Evolutionary conservation across 2,113 vertebrate genomes (phyloP).

Genomic region (Oreochromis aureus): DNA sequence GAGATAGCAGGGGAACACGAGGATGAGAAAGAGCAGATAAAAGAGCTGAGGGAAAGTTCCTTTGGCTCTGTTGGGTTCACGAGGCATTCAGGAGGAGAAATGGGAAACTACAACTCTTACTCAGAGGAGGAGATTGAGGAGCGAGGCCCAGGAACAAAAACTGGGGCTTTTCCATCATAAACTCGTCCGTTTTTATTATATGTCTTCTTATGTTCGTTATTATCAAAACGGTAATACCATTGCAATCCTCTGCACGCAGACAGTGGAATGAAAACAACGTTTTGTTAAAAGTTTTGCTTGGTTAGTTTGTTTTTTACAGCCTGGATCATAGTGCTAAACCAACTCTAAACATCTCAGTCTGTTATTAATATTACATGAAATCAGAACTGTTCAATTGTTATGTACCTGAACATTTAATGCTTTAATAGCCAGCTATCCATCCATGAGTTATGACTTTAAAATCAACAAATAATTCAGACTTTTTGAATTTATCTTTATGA

Average conservation of each 20-base stretch:
- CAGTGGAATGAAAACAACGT: neutral
- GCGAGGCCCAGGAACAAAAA: slow-evolving; percentile 57
- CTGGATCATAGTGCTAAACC: neutral
- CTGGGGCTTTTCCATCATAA: slow-evolving; percentile 49
- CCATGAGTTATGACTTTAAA: neutral
- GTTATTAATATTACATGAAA: neutral
- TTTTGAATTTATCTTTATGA: neutral
- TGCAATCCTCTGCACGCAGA: neutral
- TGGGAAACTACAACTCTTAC: slow-evolving; percentile 67
- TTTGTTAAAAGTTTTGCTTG: neutral
- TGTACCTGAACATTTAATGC: neutral
- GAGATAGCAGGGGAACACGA: slow-evolving; percentile 46
- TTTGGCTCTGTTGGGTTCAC: slow-evolving; percentile 49
- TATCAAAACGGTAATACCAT: neutral
- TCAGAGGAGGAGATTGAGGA: slow-evolving; percentile 68
- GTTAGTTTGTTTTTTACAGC: neutral
- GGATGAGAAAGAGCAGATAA: slow-evolving; percentile 33
- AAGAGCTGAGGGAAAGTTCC: slow-evolving; percentile 8
- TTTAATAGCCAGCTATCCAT: neutral
- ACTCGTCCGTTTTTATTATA: neutral
- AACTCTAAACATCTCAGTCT: neutral
- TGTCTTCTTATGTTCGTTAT: neutral
- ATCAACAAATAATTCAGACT: neutral
- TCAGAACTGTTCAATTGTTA: neutral
- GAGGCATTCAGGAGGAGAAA: slow-evolving; percentile 28